Evolutionary conservation across 2,888 invertebrate genomes (phyloP), one percentile per base, ranked within the genome.

Genomic region (Cheilosia scutellata): DNA sequence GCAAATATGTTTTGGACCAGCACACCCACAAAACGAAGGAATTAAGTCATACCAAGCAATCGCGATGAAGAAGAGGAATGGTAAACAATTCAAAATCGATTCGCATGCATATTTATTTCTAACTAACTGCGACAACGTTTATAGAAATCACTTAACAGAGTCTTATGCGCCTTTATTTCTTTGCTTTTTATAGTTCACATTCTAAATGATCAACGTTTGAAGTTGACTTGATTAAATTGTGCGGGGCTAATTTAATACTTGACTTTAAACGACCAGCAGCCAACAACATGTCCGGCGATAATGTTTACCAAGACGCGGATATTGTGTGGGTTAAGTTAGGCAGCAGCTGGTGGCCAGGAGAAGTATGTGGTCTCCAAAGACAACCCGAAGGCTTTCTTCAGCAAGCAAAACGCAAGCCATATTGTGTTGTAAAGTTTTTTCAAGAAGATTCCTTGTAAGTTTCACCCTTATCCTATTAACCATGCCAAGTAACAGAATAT

Each of bases 261-360:
- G 53, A 42, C 66, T 40, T 47, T 31, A 57, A 57, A 57, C 11
- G 57, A 72, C 29, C 44, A 55, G 31, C 37, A 44, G 29, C 33
- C 20, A n/a, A 9, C 5, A 80, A 27, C 47, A 88, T 88, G 88
- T 82, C 88, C 27, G 80, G 80, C 58, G 84, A 87, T 65, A 83
- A 47, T 71, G 37, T 70, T 7, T 92, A 91, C 93, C 93, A 94
- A 89, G 95, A 95, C 89, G 96, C 96, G 68, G 96, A 97, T 90
- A 94, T 97, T 89, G 97, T 97, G 87, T 97, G 97, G 97, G 96
- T 97, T 25, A 97, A 97, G 92, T 92, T 97, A 86, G 95, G 96
- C 47, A 94, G 95, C 49, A 95, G 95, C 89, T 97, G 97, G 96
- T 97, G 97, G 97, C 97, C 97, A 31, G 97, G 96, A 11, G 95